Base-by-base conservation (phyloP, 2,113 vertebrate species). In the Fukomys damarensis region DNA sequence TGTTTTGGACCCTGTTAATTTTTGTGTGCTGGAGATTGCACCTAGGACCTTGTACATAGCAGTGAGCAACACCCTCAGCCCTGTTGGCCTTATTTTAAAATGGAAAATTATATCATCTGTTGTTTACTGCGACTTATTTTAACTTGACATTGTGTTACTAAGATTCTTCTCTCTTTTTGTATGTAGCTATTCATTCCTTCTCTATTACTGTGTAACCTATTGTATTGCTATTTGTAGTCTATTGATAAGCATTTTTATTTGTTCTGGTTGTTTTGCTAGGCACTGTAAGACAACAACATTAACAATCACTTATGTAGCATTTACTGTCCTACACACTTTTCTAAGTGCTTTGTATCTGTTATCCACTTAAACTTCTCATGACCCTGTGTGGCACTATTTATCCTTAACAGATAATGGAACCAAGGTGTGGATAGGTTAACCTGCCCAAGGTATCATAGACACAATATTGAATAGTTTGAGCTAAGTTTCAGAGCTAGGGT, bases 111-210 rank as follows among this genome's bases (percentile, higher is more conserved):
- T 35, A 63, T 13, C 61, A 14, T 76, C 16, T 82, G 1, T 89
- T 41, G 43, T 63, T 95, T 80, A 82, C 32, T 92, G 52, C n/a
- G 52, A 59, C 16, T 91, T 96, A 22, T 22, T 77, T 93, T 79
- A 7, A 86, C 22, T 94, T 65, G 86, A 14, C 14, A 77, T 77
- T 92, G 24, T 90, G 35, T 65, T 92, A 41, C 8, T 74, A 74
- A 91, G 54, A 84, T 84, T 90, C 19, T 80, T 58, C 20, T 92
- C 6, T 91, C 1, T 89, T 41, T 96, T 82, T 92, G 16, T 8
- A 49, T 61, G 49, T 87, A 70, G 38, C 66, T 88, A 68, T 56
- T 86, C 63, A 2, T 22, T 93, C 86, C 7, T 74, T 89, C 92
- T 16, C 46, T 20, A 41, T n/a, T 89, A 38, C 13, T 79, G 0